Percentiles rank a stretch among this genome's conserved stretches.
phyloP scores from a whole-genome alignment of 2,797 vertebrate genomes.

The Sebastiscus tertius region DNA sequence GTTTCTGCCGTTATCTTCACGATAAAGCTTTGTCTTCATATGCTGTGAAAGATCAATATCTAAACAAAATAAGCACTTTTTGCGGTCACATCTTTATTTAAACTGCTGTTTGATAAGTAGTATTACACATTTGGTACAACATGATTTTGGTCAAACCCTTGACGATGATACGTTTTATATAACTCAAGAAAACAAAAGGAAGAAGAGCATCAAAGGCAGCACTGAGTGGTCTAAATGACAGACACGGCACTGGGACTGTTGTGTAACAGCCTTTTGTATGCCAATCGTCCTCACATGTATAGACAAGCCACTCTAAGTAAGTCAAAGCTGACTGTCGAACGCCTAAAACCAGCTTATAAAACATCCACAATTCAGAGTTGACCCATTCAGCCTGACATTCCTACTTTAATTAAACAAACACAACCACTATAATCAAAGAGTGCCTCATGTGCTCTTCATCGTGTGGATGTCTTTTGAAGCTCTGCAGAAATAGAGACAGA shows the following conservation, averaged over 20 bases:
- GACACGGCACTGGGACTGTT: constrained; percentile 24
- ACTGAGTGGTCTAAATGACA: constrained; percentile 47
- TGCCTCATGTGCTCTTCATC: constrained; percentile 43
- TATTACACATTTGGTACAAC: background rate
- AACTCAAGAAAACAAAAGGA: constrained; percentile 17
- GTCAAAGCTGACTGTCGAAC: constrained; percentile 27
- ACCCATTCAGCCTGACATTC: constrained; percentile 55
- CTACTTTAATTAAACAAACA: constrained; percentile 66
- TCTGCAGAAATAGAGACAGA: constrained; percentile 58
- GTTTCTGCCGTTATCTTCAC: background rate
- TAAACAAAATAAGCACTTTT: background rate
- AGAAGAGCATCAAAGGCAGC: constrained; percentile 21
- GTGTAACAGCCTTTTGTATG: constrained; percentile 39
- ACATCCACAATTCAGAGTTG: constrained; percentile 46
- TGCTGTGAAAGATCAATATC: background rate
- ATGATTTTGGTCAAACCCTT: background rate
- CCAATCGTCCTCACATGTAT: constrained; percentile 39
- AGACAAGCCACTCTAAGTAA: constrained; percentile 47
- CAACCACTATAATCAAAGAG: constrained; percentile 67
- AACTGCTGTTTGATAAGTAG: background rate
- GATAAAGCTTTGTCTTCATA: background rate
- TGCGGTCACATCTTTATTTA: background rate
- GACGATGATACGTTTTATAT: background rate
- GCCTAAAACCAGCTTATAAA: constrained; percentile 57
- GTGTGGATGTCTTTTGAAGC: constrained; percentile 64